phyloP scores from a whole-genome alignment of 2,888 invertebrate species.

The Melanostoma mellinum region DNA sequence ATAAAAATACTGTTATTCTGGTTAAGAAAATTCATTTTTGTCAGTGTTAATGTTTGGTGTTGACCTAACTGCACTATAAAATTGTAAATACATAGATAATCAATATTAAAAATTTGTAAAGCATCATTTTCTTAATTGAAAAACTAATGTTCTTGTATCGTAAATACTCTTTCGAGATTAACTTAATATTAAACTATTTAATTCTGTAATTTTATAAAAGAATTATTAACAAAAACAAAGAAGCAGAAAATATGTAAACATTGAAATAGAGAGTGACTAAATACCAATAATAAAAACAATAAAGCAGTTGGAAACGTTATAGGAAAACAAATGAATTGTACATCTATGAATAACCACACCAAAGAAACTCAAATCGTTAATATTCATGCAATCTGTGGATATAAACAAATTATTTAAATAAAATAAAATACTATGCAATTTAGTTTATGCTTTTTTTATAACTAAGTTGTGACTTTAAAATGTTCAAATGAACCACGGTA shows the following conservation, averaged over 20 bases:
- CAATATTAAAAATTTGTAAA: conserved; percentile 52
- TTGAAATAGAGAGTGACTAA: neutral
- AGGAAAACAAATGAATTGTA: neutral
- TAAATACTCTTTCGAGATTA: conserved; percentile 67
- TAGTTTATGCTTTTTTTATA: neutral
- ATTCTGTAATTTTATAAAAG: conserved; percentile 63
- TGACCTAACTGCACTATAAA: conserved; percentile 61
- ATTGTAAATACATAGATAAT: conserved; percentile 60
- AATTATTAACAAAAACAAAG: neutral
- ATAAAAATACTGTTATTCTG: conserved; percentile 45
- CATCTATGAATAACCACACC: conserved; percentile 54
- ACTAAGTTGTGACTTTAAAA: too few species aligned
- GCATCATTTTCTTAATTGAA: conserved; percentile 52
- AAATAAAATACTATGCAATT: conserved; percentile 47
- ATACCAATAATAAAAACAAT: conserved; percentile 15
- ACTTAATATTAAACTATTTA: conserved; percentile 54
- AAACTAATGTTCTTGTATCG: conserved; percentile 60
- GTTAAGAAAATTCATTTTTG: conserved; percentile 32
- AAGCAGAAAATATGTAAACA: neutral
- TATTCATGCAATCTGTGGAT: conserved; percentile 58
- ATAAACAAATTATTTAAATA: conserved; percentile 58
- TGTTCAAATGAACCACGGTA: neutral
- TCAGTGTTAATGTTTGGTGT: conserved; percentile 54
- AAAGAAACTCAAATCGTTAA: conserved; percentile 68
- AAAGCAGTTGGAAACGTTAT: neutral